Conservation (phyloP, 2,797 vertebrate genomes). For the Notoglanidium macrostoma region DNA sequence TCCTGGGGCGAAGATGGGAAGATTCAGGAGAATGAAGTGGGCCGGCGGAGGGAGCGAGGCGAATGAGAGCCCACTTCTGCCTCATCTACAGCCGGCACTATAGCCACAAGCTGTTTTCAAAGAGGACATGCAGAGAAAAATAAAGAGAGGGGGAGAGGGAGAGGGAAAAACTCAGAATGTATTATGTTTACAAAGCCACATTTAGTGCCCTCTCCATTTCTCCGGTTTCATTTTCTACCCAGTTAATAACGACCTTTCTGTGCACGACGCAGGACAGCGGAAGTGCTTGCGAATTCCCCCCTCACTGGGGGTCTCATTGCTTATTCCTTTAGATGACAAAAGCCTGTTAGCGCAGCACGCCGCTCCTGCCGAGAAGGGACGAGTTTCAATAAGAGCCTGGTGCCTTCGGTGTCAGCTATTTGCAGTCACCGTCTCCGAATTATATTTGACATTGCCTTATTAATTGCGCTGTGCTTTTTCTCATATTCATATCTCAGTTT, state of each 20-base stretch:
- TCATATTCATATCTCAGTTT: conserved; percentile 7
- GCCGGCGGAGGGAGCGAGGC: conserved; percentile 67
- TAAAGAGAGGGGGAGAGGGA: conserved; percentile 42
- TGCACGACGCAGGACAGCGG: background rate
- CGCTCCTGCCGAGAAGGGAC: conserved; percentile 26
- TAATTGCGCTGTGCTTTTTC: conserved; percentile 16
- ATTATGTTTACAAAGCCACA: conserved; percentile 60
- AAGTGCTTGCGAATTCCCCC: background rate
- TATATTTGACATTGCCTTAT: conserved; percentile 34
- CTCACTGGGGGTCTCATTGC: background rate
- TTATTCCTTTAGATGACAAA: conserved; percentile 35
- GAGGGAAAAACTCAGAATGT: conserved; percentile 63
- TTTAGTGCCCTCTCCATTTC: conserved; percentile 57
- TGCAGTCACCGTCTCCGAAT: conserved; percentile 14
- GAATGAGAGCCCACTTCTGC: conserved; percentile 67
- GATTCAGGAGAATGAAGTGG: conserved; percentile 70
- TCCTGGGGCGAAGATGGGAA: too few species aligned
- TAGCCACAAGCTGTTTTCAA: conserved; percentile 73
- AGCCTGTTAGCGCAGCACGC: conserved; percentile 40
- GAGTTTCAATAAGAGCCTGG: conserved; percentile 26
- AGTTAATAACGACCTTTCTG: conserved; percentile 19
- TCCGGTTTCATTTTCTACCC: conserved; percentile 45
- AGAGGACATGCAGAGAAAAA: conserved; percentile 64
- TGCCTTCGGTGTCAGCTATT: conserved; percentile 31
- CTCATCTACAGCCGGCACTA: conserved; percentile 70